These are phyloP conservation scores for Chloroceryle aenea DNA, from an alignment of 2,113 vertebrate genomes.

Conservation along the genomic window DNA sequence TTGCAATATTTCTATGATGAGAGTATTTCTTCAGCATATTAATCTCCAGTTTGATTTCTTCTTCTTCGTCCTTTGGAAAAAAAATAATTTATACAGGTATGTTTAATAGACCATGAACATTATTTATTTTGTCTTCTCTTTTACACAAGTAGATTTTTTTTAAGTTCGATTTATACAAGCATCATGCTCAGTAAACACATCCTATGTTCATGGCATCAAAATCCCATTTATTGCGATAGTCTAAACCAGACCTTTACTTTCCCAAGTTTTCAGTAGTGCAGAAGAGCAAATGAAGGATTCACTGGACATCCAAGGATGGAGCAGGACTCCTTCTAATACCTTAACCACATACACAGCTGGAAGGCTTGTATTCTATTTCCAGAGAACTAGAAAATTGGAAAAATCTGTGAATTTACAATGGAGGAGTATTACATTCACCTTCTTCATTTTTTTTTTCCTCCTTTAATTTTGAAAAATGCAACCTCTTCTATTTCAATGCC, in stretches of 20 bases:
- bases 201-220: not conserved
- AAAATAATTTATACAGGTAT: not conserved
- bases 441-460: not conserved
- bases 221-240: not conserved
- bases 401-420: not conserved
- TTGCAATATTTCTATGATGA: slow-evolving; percentile 98
- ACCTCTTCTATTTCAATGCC: not conserved
- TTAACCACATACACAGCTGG: not conserved
- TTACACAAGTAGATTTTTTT: not conserved
- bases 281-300: not conserved
- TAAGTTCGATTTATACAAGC: not conserved
- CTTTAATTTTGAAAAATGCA: not conserved
- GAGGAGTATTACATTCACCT: not conserved
- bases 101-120: not conserved
- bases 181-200: not conserved
- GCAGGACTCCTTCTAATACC: not conserved
- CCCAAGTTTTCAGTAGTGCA: not conserved
- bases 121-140: not conserved
- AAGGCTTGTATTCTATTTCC: not conserved
- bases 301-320: not conserved
- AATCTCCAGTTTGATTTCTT: slow-evolving; percentile 99
- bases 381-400: not conserved
- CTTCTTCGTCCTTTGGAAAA: slow-evolving; percentile 91
- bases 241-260: not conserved
- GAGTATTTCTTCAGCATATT: slow-evolving; percentile 99